Evolutionary conservation across 2,888 invertebrate genomes (phyloP).

Genomic region (Phyto melanocephala): DNA sequence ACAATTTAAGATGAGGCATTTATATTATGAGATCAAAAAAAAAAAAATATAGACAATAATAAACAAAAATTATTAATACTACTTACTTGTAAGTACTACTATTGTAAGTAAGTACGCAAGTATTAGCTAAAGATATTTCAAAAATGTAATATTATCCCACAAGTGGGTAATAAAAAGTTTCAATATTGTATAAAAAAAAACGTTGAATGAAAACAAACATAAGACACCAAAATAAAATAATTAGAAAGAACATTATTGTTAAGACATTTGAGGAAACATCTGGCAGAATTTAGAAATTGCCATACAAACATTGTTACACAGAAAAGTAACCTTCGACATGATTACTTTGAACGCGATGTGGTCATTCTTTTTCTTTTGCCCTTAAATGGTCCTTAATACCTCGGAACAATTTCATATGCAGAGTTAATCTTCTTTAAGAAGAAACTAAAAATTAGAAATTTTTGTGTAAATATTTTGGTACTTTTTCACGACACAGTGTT

Average conservation of each 20-base stretch:
- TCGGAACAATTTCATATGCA: too few relatives aligned
- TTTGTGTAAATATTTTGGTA: too few relatives aligned
- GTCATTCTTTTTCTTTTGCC: too few relatives aligned
- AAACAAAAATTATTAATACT: background rate
- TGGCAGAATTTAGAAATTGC: background rate
- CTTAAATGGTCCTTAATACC: too few relatives aligned
- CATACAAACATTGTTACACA: too few relatives aligned
- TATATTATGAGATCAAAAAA: background rate
- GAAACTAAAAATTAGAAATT: too few relatives aligned
- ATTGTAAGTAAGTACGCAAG: background rate
- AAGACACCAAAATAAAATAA: background rate
- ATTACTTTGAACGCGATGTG: too few relatives aligned
- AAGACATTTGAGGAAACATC: slow-evolving; percentile 4
- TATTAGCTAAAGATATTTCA: slow-evolving; percentile 28
- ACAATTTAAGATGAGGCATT: slow-evolving; percentile 52
- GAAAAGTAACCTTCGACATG: too few relatives aligned
- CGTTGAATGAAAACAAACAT: background rate
- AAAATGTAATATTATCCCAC: background rate
- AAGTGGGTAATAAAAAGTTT: slow-evolving; percentile 40
- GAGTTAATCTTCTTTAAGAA: too few relatives aligned
- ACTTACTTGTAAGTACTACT: background rate
- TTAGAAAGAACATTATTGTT: background rate
- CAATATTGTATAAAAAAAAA: background rate
- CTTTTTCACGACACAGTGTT: too few relatives aligned
- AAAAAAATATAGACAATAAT: background rate